phyloP scores from a whole-genome alignment of 2,888 invertebrate species.

The Drosophila colorata region DNA sequence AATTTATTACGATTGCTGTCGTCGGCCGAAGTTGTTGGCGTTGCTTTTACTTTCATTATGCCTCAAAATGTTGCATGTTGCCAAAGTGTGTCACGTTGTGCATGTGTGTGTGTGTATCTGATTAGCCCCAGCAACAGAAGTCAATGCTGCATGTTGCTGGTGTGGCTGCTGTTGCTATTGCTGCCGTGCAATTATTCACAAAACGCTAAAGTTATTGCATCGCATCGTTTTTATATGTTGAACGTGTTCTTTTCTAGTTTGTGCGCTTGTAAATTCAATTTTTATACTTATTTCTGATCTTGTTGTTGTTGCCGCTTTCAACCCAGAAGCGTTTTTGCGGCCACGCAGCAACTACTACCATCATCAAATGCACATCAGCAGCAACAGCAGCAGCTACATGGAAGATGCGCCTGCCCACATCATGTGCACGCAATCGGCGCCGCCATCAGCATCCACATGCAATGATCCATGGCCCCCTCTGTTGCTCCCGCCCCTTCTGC shows the following conservation, averaged over 20 bases:
- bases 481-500: not conserved
- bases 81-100: slow-evolving; percentile 21
- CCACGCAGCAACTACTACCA: slow-evolving; percentile 51
- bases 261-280: slow-evolving; percentile 68
- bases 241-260: slow-evolving; percentile 79
- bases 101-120: slow-evolving; percentile 36
- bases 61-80: slow-evolving; percentile 57
- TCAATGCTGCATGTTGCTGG: slow-evolving; percentile 41
- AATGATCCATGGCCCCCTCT: slow-evolving; percentile 29
- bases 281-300: slow-evolving; percentile 29
- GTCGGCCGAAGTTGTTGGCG: slow-evolving; percentile 14
- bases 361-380: slow-evolving; percentile 50
- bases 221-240: slow-evolving; percentile 55
- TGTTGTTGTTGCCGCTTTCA: slow-evolving; percentile 39
- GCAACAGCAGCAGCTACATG: slow-evolving; percentile 18
- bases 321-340: slow-evolving; percentile 75
- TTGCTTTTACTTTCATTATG: slow-evolving; percentile 61
- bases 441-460: slow-evolving; percentile 64
- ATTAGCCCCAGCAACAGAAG: slow-evolving; percentile 61
- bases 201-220: slow-evolving; percentile 64
- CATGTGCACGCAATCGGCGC: slow-evolving; percentile 69
- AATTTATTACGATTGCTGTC: slow-evolving; percentile 59
- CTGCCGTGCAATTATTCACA: slow-evolving; percentile 71
- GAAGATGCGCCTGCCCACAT: slow-evolving; percentile 58
- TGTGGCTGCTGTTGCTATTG: slow-evolving; percentile 22